These are phyloP conservation scores for Python bivittatus DNA, from an alignment of 2,113 vertebrate genomes.

Conservation along the genomic window DNA sequence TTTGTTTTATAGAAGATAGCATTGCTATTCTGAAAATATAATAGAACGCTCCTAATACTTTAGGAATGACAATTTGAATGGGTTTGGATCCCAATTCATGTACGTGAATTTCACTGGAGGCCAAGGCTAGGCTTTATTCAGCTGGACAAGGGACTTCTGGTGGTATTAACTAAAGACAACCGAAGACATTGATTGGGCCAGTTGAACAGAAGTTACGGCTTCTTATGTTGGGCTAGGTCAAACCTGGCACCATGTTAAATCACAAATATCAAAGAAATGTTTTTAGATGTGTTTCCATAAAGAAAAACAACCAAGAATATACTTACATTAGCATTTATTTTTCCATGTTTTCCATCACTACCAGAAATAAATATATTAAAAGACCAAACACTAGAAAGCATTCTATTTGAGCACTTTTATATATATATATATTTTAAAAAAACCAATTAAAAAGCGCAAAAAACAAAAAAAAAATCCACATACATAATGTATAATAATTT, in stretches of 20 bases:
- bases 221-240: conserved; percentile 43
- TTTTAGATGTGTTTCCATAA: conserved; percentile 49
- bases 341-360: conserved; percentile 54
- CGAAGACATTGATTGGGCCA: conserved; percentile 42
- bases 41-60: conserved; percentile 42
- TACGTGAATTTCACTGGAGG: not conserved
- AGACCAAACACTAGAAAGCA: conserved; percentile 72
- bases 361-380: conserved; percentile 66
- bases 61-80: not conserved
- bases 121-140: conserved; percentile 1
- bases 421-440: conserved; percentile 49
- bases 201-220: conserved; percentile 58
- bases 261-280: conserved; percentile 43
- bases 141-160: conserved; percentile 24
- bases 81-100: conserved; percentile 12
- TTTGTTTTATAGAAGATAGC: conserved; percentile 4
- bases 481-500: conserved; percentile 58
- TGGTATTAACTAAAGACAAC: not conserved
- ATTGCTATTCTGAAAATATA: conserved; percentile 49
- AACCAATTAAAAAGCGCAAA: conserved; percentile 1
- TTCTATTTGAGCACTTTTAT: conserved; percentile 75
- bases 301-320: conserved; percentile 46
- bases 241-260: conserved; percentile 51
- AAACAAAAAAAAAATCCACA: conserved; percentile 12
- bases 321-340: conserved; percentile 51